phyloP scores from a whole-genome alignment of 2,888 invertebrate species.

The Hydrotaea cyrtoneurina region DNA sequence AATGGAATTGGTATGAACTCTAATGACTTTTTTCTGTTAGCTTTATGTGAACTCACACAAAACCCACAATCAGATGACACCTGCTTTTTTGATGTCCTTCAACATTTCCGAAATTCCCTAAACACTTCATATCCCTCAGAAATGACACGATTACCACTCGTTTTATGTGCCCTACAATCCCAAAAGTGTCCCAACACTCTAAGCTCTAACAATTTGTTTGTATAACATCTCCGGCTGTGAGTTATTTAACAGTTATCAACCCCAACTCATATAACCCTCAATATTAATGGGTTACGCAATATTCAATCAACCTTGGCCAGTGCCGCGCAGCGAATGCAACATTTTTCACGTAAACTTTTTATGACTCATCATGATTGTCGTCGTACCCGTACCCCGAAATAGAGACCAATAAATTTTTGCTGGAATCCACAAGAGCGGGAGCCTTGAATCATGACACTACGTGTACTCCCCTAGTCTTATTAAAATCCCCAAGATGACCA shows the following conservation, averaged over 20 bases:
- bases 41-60: too few relatives aligned
- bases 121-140: background rate
- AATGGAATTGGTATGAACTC: too few relatives aligned
- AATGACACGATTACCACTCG: background rate
- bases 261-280: background rate
- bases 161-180: background rate
- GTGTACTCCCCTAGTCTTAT: constrained; percentile 43
- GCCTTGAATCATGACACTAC: constrained; percentile 23
- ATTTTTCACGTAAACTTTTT: constrained; percentile 58
- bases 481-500: constrained; percentile 61
- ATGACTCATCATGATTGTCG: constrained; percentile 63
- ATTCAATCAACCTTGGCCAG: constrained; percentile 55
- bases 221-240: background rate
- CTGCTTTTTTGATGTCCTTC: too few relatives aligned
- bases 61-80: too few relatives aligned
- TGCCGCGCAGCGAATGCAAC: constrained; percentile 14
- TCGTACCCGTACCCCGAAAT: too few relatives aligned
- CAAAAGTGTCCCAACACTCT: background rate
- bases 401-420: constrained; percentile 57
- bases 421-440: constrained; percentile 21
- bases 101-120: background rate
- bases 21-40: too few relatives aligned
- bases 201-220: background rate
- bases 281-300: constrained; percentile 46
- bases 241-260: constrained; percentile 1